Base-by-base conservation (phyloP, 2,888 invertebrate genomes). In the Punctoribates punctum region DNA sequence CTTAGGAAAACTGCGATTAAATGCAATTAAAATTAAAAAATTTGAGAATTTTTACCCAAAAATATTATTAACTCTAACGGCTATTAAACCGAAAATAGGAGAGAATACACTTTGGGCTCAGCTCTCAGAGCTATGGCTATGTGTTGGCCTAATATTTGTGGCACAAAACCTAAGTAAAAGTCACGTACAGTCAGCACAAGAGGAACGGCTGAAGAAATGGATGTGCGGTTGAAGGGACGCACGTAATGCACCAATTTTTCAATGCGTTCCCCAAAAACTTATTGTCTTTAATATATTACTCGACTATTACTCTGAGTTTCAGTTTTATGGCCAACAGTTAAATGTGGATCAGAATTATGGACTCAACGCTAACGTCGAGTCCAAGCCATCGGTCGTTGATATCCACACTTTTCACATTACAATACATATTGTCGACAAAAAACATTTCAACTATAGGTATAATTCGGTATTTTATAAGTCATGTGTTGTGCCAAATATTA, bases 171-270 rank as follows among this genome's bases (percentile, higher is more conserved):
- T 42, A 46, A 70, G 70, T 70, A 70, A 70, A 70, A 70, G 70
- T 70, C 70, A 70, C 70, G 70, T 70, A 70, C 46, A 13, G 9
- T 70, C 15, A 29, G 34, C 34, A 65, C 29, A 15, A 65, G 34
- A 65, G 62, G n/a, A 65, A 34, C 42, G 70, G 34, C 34, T 25
- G 9, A 70, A 70, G 70, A 70, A 70, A 70, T 70, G 25, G 70
- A 70, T 70, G 70, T 70, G 70, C 42, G 70, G 70, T 70, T 70
- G 70, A 70, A 46, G 70, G 70, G 70, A 70, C 70, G 42, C 70
- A 70, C 70, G 70, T 70, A 70, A 42, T 38, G 70, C 42, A 70
- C 70, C 70, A 70, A 70, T 70, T 70, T 70, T 70, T 70, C 70
- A 70, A 70, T n/a, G 70, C 38, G 20, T 70, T n/a, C 38, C 42